Evolutionary conservation across 2,113 vertebrate genomes (phyloP).

Genomic region (Atractosteus spatula): DNA sequence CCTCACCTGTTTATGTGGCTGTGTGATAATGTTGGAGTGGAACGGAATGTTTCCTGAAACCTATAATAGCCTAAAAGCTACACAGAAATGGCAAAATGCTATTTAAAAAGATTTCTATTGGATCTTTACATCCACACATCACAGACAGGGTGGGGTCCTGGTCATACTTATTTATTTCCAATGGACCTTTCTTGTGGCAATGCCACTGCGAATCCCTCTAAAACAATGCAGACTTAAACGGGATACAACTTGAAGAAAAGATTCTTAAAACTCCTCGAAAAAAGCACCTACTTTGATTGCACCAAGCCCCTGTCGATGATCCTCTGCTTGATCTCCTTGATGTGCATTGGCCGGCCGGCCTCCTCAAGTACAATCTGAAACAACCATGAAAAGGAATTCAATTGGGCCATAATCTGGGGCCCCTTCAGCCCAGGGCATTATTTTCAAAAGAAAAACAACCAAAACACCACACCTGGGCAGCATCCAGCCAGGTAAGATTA

Average conservation of each 20-base stretch:
- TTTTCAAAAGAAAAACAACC: background rate
- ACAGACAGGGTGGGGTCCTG: too few species aligned
- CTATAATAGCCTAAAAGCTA: background rate
- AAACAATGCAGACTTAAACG: too few species aligned
- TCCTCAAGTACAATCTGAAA: slow-evolving; percentile 72
- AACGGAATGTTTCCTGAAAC: too few species aligned
- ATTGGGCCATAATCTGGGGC: background rate
- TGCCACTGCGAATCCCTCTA: too few species aligned
- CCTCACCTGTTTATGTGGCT: too few species aligned
- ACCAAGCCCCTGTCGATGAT: slow-evolving; percentile 72
- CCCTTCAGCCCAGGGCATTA: too few species aligned
- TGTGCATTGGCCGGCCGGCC: slow-evolving; percentile 73
- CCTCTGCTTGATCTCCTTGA: slow-evolving; percentile 76
- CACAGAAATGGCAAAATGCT: background rate
- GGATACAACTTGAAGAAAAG: too few species aligned
- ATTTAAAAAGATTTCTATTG: background rate
- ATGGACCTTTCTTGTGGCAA: too few species aligned
- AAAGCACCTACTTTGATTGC: slow-evolving; percentile 66
- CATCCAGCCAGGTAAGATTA: slow-evolving; percentile 76
- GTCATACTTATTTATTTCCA: too few species aligned
- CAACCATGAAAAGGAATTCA: background rate
- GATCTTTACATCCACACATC: too few species aligned
- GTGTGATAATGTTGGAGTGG: too few species aligned
- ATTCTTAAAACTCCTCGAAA: too few species aligned
- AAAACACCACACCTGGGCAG: slow-evolving; percentile 62